A percentile compares a stretch with the other conserved stretches of the same genome.
These are phyloP conservation scores for Panopea generosa DNA, from an alignment of 2,888 invertebrate species.

Conservation along the genomic window DNA sequence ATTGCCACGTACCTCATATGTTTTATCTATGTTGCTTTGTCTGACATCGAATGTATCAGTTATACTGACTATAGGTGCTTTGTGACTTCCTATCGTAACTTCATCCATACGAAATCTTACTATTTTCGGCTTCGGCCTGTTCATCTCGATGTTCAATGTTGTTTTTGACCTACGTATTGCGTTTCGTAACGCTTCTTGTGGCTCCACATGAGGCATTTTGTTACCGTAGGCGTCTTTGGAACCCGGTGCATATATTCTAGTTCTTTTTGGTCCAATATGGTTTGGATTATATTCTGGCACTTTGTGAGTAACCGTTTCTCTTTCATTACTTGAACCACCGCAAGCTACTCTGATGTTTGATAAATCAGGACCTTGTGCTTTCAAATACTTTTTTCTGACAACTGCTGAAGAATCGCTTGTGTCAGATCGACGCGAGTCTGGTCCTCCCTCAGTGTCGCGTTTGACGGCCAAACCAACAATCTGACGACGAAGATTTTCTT, in stretches of 20 bases:
- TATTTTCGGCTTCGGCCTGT: slow-evolving; percentile 50
- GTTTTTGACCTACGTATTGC: slow-evolving; percentile 44
- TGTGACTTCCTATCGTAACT: slow-evolving; percentile 49
- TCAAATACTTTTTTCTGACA: too few relatives aligned
- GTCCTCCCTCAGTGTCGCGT: slow-evolving; percentile 22
- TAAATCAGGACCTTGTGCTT: too few relatives aligned
- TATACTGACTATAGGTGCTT: slow-evolving; percentile 54
- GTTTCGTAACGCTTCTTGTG: slow-evolving; percentile 31
- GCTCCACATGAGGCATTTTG: slow-evolving; percentile 41
- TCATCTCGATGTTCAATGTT: slow-evolving; percentile 6
- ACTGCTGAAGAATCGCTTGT: too few relatives aligned
- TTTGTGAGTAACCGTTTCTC: too few relatives aligned
- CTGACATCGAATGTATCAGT: slow-evolving; percentile 24
- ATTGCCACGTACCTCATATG: slow-evolving; percentile 68
- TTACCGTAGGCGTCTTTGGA: slow-evolving; percentile 7
- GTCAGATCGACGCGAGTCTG: too few relatives aligned
- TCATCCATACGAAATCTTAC: slow-evolving; percentile 63
- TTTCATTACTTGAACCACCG: too few relatives aligned
- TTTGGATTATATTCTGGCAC: too few relatives aligned
- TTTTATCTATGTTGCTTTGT: slow-evolving; percentile 10
- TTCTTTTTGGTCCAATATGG: neutral
- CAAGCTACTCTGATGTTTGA: neutral
- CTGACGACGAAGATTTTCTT: slow-evolving; percentile 57
- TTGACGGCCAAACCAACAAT: slow-evolving; percentile 54
- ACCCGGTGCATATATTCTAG: slow-evolving; percentile 4